phyloP scores from a whole-genome alignment of 2,113 vertebrate genomes.

The Notothenia rossii region DNA sequence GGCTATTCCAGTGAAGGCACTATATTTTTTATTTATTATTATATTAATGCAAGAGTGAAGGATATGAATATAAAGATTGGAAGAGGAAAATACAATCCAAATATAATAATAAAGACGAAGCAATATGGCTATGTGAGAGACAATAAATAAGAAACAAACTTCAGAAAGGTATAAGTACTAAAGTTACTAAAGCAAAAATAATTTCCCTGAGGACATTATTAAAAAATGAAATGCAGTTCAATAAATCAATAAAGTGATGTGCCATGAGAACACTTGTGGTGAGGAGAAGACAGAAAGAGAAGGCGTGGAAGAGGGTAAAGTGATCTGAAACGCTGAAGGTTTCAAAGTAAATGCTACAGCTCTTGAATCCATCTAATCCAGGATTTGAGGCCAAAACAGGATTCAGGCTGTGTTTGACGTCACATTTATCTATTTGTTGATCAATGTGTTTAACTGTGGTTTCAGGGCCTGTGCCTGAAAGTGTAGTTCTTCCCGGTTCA shows the following conservation, averaged over 20 bases:
- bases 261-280: conserved; percentile 10
- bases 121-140: conserved; percentile 1
- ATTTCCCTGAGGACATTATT: conserved; percentile 41
- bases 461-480: not conserved
- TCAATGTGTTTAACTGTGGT: conserved; percentile 4
- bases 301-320: not conserved
- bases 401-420: not conserved
- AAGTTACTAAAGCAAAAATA: conserved; percentile 20
- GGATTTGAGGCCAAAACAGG: conserved; percentile 7
- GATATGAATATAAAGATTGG: conserved; percentile 24
- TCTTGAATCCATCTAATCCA: conserved; percentile 14
- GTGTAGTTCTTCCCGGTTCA: not conserved
- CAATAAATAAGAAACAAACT: conserved; percentile 11
- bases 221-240: conserved; percentile 38
- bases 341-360: not conserved
- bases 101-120: conserved; percentile 27
- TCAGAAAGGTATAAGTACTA: conserved; percentile 24
- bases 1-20: conserved; percentile 9
- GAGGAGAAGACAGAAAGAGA: conserved; percentile 16
- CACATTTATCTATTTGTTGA: conserved; percentile 4
- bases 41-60: conserved; percentile 31
- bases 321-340: not conserved
- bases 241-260: conserved; percentile 46
- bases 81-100: conserved; percentile 2
- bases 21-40: conserved; percentile 6